Evolutionary conservation across 2,113 vertebrate species (phyloP), one percentile per base, ranked within the genome.

Genomic region (Anarrhichthys ocellatus): DNA sequence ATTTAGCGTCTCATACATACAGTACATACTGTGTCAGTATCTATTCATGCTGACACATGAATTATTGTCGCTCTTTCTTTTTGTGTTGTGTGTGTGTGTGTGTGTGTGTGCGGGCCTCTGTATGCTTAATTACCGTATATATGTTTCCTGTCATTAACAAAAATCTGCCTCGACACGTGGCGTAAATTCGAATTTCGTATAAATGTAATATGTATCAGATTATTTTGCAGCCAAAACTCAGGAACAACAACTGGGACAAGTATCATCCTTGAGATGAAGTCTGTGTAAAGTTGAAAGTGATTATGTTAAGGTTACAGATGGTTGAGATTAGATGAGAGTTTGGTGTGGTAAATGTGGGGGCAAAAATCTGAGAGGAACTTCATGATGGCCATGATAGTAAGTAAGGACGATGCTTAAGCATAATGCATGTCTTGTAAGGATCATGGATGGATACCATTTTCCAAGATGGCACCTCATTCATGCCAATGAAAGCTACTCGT

Each of bases 1-100:
- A 85, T 72, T 72, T 8, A 42, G 22, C 38, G 4, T 29, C 42
- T 68, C 65, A 38, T 64, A 10, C 48, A 29, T n/a, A 9, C 42
- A 42, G 6, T 6, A 9, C 22, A 5, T 56, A 24, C 18, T 52
- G 20, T 9, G 18, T 56, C 52, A 52, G 17, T 52, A 50, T 20
- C 48, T 20, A 5, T 18, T 48, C 15, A 48, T 48, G 48, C 48
- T 20, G 18, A 50, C 18, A 18, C 48, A 20, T 50, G 17, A 46
- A 46, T 17, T 1, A 46, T 46, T 46, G 44, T 46, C 11, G 2
- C 9, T 42, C 11, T 42, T 42, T 44, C 42, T 44, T 9, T 32
- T 18, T 32, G 27, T 52, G 2, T 52, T 34, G 32, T 34, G 32
- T 34, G 32, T 34, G 32, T 34, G 32, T 34, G 32, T 34, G 32